phyloP scores from a whole-genome alignment of 2,797 vertebrate genomes.

The Chelon labrosus region DNA sequence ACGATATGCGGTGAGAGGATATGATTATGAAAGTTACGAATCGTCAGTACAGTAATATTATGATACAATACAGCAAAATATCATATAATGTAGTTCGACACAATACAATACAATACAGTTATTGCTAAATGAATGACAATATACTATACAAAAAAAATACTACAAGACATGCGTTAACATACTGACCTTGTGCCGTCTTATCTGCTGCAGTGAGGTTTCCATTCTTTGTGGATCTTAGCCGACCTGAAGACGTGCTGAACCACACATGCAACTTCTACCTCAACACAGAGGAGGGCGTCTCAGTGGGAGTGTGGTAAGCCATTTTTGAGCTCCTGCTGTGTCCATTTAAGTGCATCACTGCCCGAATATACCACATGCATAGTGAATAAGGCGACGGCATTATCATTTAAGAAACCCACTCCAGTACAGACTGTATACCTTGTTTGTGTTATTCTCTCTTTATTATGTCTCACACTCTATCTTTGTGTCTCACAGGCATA shows the following conservation, averaged over 20 bases:
- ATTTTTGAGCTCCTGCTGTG: background rate
- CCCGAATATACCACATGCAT: conserved; percentile 21
- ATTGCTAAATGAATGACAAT: background rate
- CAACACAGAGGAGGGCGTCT: conserved; percentile 76
- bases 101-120: background rate
- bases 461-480: conserved; percentile 5
- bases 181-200: conserved; percentile 52
- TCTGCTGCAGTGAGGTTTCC: conserved; percentile 79
- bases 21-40: no score
- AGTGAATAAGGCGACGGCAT: conserved; percentile 26
- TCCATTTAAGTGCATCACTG: background rate
- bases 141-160: background rate
- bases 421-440: background rate
- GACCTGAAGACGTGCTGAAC: conserved; percentile 79
- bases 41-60: background rate
- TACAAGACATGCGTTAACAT: background rate
- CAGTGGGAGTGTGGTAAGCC: conserved; percentile 87
- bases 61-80: background rate
- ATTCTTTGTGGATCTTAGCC: conserved; percentile 79
- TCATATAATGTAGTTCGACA: background rate
- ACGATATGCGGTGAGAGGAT: background rate
- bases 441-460: conserved; percentile 24
- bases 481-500: conserved; percentile 82
- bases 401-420: conserved; percentile 1
- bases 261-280: conserved; percentile 88